Conservation (phyloP, 2,113 vertebrate genomes). For the Circaetus cinerascens region DNA sequence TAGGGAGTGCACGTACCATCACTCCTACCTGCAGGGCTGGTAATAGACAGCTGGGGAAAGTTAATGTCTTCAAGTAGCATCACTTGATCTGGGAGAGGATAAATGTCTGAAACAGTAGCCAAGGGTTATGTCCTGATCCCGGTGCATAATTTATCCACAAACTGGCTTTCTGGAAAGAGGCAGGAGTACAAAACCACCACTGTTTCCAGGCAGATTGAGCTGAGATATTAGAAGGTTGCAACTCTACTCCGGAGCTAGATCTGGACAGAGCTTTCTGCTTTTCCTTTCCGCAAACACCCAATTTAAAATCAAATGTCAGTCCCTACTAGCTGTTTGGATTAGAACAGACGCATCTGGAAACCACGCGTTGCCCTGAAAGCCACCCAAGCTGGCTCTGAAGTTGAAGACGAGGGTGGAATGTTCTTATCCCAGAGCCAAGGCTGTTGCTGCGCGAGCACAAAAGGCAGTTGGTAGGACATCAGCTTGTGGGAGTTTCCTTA, state of each 20-base stretch:
- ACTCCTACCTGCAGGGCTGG: not conserved
- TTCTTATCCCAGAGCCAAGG: constrained; percentile 26
- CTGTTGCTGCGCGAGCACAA: not conserved
- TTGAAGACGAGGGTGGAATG: constrained; percentile 41
- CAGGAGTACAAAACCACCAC: not conserved
- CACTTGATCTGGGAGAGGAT: constrained; percentile 46
- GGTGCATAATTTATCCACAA: constrained; percentile 3
- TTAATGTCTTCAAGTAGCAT: constrained; percentile 26
- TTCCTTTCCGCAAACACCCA: not conserved
- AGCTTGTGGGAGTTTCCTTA: constrained; percentile 55
- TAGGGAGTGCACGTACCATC: not conserved
- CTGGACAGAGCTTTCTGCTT: not conserved
- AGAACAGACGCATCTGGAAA: constrained; percentile 48
- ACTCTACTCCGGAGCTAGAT: not conserved
- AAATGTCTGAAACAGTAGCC: constrained; percentile 34
- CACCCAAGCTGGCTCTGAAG: constrained; percentile 41
- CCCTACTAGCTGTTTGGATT: not conserved
- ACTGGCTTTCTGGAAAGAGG: not conserved
- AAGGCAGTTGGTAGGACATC: constrained; percentile 64
- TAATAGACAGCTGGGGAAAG: not conserved
- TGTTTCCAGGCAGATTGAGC: not conserved
- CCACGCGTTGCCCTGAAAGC: constrained; percentile 15
- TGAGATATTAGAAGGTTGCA: not conserved
- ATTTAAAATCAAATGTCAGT: not conserved
- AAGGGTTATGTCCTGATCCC: constrained; percentile 13